Base-by-base conservation (phyloP, 2,797 vertebrate species). In the Coregonus sp. region DNA sequence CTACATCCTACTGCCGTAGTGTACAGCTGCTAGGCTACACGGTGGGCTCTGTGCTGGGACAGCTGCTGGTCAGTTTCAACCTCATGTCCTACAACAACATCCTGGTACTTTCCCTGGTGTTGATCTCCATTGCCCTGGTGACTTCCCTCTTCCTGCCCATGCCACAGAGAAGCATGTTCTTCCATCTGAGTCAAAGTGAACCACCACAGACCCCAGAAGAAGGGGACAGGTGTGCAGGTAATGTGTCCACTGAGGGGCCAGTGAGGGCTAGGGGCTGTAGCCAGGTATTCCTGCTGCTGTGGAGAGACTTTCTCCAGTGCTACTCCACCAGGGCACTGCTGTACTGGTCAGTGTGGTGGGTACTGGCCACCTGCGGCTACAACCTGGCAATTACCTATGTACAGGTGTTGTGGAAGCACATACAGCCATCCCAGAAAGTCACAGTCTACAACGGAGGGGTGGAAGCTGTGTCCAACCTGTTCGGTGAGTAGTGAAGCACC, bases 101-200 rank as follows among this genome's bases (percentile, higher is more conserved):
- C 25, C 20, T 93, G 16, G 80, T 93, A 40, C 37, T 40, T 40
- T 6, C 37, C 37, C 37, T 40, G 37, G 37, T 40, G 37, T 40
- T 40, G 6, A 4, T 73, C 0, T 80, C 85, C 1, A 3, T 95
- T 7, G 95, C 95, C 0, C 87, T 96, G 31, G 0, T 95, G 3
- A 78, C 88, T 0, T 95, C 25, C 25, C 25, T 25, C 25, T 25
- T 25, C 25, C 25, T 25, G 25, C 25, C 25, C 25, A 25, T 25
- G 97, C 97, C 98, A 37, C 87, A 91, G 50, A 93, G 87, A 59
- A 99, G 96, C 59, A 94, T 98, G 96, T 98, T 98, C 87, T 99
- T 99, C 83, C 97, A 99, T 71, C 92, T 75, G 6, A 82, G 1
- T 14, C 37, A 40, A 40, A 40, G 37, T 40, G 37, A 40, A 5